Evolutionary conservation across 2,797 vertebrate genomes (phyloP).

Genomic region (Lagodon rhomboides): DNA sequence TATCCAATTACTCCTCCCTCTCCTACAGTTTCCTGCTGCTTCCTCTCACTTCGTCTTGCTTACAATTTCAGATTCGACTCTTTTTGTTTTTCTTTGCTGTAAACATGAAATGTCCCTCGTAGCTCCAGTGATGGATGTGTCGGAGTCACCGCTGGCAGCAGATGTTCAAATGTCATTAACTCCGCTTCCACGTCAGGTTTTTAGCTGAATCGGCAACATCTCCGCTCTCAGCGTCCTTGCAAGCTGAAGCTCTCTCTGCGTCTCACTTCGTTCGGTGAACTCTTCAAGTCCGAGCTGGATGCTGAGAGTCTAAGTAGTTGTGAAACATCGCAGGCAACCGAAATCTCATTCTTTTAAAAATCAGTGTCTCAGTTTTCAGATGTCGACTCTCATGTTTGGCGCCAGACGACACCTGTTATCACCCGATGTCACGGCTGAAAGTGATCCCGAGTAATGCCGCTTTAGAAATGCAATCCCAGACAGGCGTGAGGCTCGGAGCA

Average conservation of each 20-base stretch:
- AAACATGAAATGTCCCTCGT: background rate
- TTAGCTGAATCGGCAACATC: constrained; percentile 17
- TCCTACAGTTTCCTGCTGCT: background rate
- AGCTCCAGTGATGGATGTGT: background rate
- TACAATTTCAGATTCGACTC: background rate
- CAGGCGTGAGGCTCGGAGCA: background rate
- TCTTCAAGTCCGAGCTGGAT: background rate
- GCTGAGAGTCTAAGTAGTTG: background rate
- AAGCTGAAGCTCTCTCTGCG: background rate
- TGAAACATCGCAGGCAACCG: background rate
- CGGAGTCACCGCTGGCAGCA: background rate
- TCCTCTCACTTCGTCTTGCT: background rate
- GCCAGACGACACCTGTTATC: background rate
- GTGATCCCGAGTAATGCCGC: background rate
- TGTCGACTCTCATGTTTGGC: constrained; percentile 6
- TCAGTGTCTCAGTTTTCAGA: background rate
- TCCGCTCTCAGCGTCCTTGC: background rate
- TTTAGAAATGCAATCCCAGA: constrained; percentile 1
- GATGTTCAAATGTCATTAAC: constrained; percentile 17
- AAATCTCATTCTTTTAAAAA: background rate
- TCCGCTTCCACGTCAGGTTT: constrained; percentile 3
- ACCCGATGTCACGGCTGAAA: background rate
- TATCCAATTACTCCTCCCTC: background rate
- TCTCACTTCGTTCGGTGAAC: background rate
- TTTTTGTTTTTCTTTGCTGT: background rate